A percentile compares a stretch with the other conserved stretches of the same genome.
phyloP scores from a whole-genome alignment of 2,797 vertebrate genomes.

The Masticophis lateralis region DNA sequence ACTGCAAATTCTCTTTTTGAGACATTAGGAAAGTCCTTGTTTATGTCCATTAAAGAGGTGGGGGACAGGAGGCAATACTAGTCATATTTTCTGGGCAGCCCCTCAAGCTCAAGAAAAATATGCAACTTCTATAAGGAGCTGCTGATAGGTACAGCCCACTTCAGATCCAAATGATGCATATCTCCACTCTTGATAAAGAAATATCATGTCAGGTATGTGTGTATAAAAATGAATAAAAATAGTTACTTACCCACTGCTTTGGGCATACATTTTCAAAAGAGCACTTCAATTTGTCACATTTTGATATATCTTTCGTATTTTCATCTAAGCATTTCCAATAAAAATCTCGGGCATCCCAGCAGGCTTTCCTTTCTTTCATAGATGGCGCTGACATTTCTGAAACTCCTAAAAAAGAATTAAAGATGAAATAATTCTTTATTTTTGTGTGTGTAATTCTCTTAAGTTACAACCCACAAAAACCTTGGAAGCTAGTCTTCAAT shows the following conservation, averaged over 20 bases:
- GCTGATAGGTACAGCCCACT: background rate
- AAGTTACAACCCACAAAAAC: background rate
- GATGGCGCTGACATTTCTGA: constrained; percentile 83
- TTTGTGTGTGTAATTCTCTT: background rate
- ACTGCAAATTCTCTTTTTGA: background rate
- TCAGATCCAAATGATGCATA: background rate
- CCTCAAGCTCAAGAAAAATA: background rate
- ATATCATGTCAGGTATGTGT: background rate
- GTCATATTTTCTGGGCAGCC: background rate
- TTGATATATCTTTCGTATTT: constrained; percentile 63
- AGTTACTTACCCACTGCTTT: constrained; percentile 84
- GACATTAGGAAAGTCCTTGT: background rate
- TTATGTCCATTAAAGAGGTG: background rate
- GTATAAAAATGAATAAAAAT: background rate
- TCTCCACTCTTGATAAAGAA: background rate
- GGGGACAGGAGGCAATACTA: background rate
- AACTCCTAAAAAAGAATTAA: background rate
- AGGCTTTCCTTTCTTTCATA: constrained; percentile 80
- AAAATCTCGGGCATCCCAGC: constrained; percentile 86
- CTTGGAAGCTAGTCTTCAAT: background rate
- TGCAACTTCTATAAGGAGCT: background rate
- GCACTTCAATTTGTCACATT: constrained; percentile 74
- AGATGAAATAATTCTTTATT: background rate
- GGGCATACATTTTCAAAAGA: constrained; percentile 84
- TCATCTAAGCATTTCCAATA: constrained; percentile 90